Percentiles rank a stretch among this genome's conserved stretches.
phyloP scores from a whole-genome alignment of 2,797 vertebrate genomes.

The Lophotriccus pileatus region DNA sequence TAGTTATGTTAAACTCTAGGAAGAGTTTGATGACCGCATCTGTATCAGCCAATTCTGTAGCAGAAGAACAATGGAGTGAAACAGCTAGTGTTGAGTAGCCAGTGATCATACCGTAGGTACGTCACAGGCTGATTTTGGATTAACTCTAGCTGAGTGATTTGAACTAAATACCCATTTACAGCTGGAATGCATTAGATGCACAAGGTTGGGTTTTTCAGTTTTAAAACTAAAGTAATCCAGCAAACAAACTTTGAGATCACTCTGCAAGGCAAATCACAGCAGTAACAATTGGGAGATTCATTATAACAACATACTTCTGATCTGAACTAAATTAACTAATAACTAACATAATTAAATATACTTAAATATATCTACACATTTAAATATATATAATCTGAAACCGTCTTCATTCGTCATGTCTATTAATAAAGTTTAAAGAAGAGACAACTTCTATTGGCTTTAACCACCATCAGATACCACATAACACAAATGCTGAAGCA shows the following conservation, averaged over 20 bases:
- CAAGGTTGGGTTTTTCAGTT: accelerated
- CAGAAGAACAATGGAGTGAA: background rate
- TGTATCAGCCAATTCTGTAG: accelerated
- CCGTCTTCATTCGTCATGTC: background rate
- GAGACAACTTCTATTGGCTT: background rate
- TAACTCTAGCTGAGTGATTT: background rate
- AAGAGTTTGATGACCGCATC: background rate
- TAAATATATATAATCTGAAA: background rate
- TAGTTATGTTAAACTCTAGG: background rate
- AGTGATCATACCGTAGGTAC: background rate
- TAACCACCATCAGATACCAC: background rate
- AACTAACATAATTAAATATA: background rate
- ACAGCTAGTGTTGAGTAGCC: background rate
- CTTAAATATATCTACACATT: no score
- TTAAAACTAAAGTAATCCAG: background rate
- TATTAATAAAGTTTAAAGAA: background rate
- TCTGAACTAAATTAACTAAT: background rate
- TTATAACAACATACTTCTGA: background rate
- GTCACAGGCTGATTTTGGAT: background rate
- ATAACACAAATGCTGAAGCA: background rate
- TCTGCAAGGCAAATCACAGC: background rate
- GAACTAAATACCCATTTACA: background rate
- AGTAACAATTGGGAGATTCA: background rate
- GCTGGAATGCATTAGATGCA: background rate
- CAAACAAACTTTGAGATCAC: background rate